phyloP scores from a whole-genome alignment of 2,888 invertebrate species.

The Tenthredo distinguenda region DNA sequence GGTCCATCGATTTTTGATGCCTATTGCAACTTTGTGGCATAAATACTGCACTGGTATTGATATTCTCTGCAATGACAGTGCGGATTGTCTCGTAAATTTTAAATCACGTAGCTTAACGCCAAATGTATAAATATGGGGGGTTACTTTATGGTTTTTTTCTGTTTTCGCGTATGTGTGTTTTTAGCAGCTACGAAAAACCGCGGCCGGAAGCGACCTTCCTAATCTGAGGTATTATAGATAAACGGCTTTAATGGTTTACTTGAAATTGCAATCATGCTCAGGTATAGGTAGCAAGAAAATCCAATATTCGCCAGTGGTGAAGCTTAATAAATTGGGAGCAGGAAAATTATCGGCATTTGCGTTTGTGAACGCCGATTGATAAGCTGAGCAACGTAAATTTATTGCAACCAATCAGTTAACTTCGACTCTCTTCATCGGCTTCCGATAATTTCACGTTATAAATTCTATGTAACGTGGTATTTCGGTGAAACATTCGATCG shows the following conservation, averaged over 20 bases:
- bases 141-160: too few species aligned
- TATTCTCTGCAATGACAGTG: neutral
- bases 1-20: neutral
- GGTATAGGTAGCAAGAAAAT: constrained; percentile 19
- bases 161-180: neutral
- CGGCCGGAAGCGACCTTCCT: neutral
- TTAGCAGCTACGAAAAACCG: neutral
- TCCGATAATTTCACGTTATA: constrained; percentile 40
- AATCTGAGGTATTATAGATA: constrained; percentile 7
- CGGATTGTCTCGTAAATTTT: neutral
- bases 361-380: constrained; percentile 47
- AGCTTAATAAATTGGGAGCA: constrained; percentile 34
- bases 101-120: neutral
- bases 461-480: constrained; percentile 14
- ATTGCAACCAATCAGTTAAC: constrained; percentile 45
- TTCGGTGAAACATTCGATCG: constrained; percentile 28
- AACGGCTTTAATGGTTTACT: constrained; percentile 16
- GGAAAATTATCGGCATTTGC: constrained; percentile 44
- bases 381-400: constrained; percentile 44
- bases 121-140: too few species aligned
- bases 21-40: neutral
- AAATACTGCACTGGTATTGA: neutral
- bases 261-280: constrained; percentile 33
- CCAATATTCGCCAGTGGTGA: constrained; percentile 36
- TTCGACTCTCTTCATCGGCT: constrained; percentile 35